Percentiles rank a stretch among this genome's conserved stretches.
These are phyloP conservation scores for Rhyacophila brunnea DNA, from an alignment of 1,140 invertebrate species.

Conservation along the genomic window DNA sequence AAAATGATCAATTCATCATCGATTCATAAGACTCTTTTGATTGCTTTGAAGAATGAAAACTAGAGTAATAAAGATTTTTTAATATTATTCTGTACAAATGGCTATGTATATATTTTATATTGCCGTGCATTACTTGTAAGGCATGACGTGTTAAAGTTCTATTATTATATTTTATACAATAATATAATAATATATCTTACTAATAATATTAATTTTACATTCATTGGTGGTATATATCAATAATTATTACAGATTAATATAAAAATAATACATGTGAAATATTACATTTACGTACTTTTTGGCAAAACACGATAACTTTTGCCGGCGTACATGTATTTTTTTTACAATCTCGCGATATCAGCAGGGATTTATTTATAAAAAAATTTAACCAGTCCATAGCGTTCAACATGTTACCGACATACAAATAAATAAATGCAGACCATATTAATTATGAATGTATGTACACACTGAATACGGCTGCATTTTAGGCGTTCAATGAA, in stretches of 20 bases:
- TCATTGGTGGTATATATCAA: slow-evolving; percentile 27
- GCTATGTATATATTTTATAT: background rate
- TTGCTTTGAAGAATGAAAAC: background rate
- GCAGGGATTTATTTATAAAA: background rate
- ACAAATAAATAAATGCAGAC: no score
- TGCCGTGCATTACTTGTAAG: slow-evolving; percentile 3
- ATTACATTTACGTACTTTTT: slow-evolving; percentile 5
- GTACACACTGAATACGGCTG: no score
- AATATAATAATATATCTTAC: no score
- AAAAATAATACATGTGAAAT: slow-evolving; percentile 11
- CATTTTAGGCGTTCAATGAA: no score
- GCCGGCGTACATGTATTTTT: background rate
- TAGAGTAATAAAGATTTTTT: background rate
- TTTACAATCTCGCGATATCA: background rate
- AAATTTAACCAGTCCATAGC: background rate
- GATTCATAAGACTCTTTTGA: background rate
- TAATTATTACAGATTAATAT: slow-evolving; percentile 16
- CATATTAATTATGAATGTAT: no score
- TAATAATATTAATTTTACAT: slow-evolving; percentile 18
- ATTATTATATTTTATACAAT: background rate
- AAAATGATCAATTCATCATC: background rate
- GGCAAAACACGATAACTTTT: background rate
- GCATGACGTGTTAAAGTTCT: background rate
- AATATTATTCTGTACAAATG: background rate
- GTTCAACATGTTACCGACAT: no score